Evolutionary conservation across 1,140 invertebrate species (phyloP).

Genomic region (Eriocheir sinensis): DNA sequence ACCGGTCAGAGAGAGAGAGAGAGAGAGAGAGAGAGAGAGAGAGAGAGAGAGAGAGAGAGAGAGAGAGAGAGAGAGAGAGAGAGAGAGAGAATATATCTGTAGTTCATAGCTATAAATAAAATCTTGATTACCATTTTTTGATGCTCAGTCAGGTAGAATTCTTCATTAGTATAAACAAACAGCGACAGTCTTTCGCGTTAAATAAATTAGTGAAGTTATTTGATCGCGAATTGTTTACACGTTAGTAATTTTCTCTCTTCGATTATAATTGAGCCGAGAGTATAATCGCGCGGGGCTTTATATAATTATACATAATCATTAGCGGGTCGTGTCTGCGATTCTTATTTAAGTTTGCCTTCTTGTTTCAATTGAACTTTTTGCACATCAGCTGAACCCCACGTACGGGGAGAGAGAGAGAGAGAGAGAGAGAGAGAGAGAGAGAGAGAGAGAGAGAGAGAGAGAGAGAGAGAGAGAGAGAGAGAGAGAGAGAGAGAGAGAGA

Average conservation of each 20-base stretch:
- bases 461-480: slow-evolving; percentile 13
- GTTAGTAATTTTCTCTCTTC: not conserved
- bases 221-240: not conserved
- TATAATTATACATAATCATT: not conserved
- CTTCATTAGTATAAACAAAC: not conserved
- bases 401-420: not conserved
- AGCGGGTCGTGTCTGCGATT: not conserved
- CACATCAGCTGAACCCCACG: not conserved
- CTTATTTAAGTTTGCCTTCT: not conserved
- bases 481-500: slow-evolving; percentile 34
- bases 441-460: slow-evolving; percentile 38
- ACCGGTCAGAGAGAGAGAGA: slow-evolving; percentile 18
- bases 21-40: not conserved
- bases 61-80: slow-evolving; percentile 38
- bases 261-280: not conserved
- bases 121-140: not conserved
- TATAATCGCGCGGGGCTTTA: not conserved
- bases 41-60: not conserved
- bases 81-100: not conserved
- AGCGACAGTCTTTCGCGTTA: not conserved
- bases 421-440: slow-evolving; percentile 39
- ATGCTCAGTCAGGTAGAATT: not conserved
- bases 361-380: not conserved
- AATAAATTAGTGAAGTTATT: slow-evolving; percentile 15
- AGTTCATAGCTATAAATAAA: not conserved